Conservation (phyloP, 2,113 vertebrate genomes). For the Montifringilla adamsi region DNA sequence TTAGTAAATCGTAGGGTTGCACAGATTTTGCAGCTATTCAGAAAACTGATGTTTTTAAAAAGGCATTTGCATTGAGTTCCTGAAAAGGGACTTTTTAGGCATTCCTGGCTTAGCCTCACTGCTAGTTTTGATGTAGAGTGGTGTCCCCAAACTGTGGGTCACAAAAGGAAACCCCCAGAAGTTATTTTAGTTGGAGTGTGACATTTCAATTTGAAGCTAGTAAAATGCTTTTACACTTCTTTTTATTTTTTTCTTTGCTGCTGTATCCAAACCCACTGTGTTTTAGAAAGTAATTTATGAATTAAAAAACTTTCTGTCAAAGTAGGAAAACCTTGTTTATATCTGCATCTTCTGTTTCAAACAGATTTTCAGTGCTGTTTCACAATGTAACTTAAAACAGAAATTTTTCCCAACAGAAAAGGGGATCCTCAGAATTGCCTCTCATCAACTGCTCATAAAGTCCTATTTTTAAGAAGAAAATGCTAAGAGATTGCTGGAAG, state of each 20-base stretch:
- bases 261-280: neutral
- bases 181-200: neutral
- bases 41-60: neutral
- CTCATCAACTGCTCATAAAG: neutral
- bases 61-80: neutral
- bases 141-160: neutral
- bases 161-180: neutral
- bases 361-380: neutral
- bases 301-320: neutral
- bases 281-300: neutral
- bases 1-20: neutral
- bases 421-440: neutral
- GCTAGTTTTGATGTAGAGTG: neutral
- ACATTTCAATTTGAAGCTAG: neutral
- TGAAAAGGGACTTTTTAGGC: neutral
- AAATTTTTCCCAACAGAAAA: neutral
- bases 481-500: neutral
- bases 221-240: neutral
- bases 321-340: neutral
- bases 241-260: neutral
- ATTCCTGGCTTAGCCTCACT: neutral
- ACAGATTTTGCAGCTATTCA: neutral
- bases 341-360: neutral
- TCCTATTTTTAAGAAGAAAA: neutral
- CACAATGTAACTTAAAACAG: neutral